Evolutionary conservation across 2,797 vertebrate genomes (phyloP).

Genomic region (Linurgus olivaceus): DNA sequence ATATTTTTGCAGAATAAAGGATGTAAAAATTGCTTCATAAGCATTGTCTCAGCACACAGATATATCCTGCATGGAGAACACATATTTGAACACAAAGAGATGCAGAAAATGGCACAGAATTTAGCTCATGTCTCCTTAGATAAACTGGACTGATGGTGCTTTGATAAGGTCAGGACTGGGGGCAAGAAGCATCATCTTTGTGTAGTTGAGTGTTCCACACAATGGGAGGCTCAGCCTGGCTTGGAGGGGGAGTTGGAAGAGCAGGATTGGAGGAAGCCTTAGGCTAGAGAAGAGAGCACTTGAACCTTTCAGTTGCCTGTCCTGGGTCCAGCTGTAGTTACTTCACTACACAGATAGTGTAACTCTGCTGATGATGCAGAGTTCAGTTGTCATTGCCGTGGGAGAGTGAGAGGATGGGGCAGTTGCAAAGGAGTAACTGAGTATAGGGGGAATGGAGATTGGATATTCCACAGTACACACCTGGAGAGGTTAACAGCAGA

Average conservation of each 20-base stretch:
- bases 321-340: not conserved
- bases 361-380: not conserved
- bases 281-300: not conserved
- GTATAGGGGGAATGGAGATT: not conserved
- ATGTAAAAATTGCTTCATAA: not conserved
- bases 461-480: not conserved
- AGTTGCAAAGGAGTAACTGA: not conserved
- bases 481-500: not conserved
- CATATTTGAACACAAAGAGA: not conserved
- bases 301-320: not conserved
- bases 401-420: not conserved
- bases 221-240: not conserved
- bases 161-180: not conserved
- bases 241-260: not conserved
- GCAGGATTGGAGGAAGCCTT: not conserved
- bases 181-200: not conserved
- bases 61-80: fast-evolving
- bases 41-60: not conserved
- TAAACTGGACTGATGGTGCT: not conserved
- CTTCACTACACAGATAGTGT: not conserved
- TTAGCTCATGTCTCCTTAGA: not conserved
- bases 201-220: not conserved
- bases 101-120: not conserved
- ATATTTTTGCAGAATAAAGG: not conserved
- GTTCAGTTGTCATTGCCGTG: fast-evolving